A percentile compares a stretch with the other conserved stretches of the same genome.
phyloP scores from a whole-genome alignment of 2,888 invertebrate genomes.

The Cheilosia urbana region DNA sequence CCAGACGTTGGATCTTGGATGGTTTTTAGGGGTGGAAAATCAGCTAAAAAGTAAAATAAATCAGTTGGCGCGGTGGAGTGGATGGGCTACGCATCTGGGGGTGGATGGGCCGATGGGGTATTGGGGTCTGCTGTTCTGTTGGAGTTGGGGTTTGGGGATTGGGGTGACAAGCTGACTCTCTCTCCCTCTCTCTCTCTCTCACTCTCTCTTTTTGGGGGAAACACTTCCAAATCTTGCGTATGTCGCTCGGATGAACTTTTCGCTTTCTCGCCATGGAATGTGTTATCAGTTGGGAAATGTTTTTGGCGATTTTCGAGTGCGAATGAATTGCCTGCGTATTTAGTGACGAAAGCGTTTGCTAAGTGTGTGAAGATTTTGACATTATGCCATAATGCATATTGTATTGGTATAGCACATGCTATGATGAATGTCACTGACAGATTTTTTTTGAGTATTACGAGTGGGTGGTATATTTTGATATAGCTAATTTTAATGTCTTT shows the following conservation, averaged over 20 bases:
- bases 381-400: too few species aligned
- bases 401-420: too few species aligned
- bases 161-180: neutral
- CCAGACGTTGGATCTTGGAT: constrained; percentile 64
- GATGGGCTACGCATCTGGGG: constrained; percentile 30
- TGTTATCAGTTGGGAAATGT: constrained; percentile 42
- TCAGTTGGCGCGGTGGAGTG: constrained; percentile 1
- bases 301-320: neutral
- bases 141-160: constrained; percentile 1
- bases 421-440: too few species aligned
- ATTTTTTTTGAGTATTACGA: too few species aligned
- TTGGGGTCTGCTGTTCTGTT: too few species aligned
- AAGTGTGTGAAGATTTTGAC: too few species aligned
- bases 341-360: too few species aligned
- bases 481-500: too few species aligned
- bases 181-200: neutral
- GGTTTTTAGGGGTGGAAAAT: constrained; percentile 62
- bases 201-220: constrained; percentile 2
- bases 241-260: constrained; percentile 50
- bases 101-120: constrained; percentile 12
- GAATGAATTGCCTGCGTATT: neutral
- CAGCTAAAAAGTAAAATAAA: constrained; percentile 54
- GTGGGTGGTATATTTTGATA: too few species aligned
- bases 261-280: constrained; percentile 33
- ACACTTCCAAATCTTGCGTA: constrained; percentile 55